phyloP scores from a whole-genome alignment of 2,888 invertebrate species.

The Formica aserva region DNA sequence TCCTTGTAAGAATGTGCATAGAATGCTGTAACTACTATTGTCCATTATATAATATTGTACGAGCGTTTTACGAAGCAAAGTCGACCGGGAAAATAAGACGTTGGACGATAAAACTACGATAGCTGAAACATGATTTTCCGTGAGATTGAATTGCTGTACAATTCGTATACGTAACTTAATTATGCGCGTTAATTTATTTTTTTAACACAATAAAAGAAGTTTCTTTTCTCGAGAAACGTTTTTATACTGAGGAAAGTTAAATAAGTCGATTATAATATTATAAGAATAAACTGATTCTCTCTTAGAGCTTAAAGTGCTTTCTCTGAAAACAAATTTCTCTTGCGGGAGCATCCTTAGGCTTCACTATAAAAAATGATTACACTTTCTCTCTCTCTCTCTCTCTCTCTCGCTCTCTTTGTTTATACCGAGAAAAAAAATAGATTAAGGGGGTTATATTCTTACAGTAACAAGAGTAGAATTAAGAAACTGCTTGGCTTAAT shows the following conservation, averaged over 20 bases:
- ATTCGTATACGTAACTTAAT: slow-evolving; percentile 2
- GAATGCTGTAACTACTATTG: not conserved
- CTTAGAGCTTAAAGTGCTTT: not conserved
- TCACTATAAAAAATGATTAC: not conserved
- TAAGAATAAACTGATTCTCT: slow-evolving; percentile 39
- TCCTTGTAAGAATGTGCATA: not conserved
- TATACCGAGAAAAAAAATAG: not conserved
- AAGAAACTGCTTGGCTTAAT: slow-evolving; percentile 15
- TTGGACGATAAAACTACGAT: not conserved
- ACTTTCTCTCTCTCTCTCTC: not conserved
- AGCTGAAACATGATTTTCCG: not conserved
- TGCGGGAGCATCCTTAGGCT: not conserved
- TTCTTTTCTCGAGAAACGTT: not conserved
- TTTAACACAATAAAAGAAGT: slow-evolving; percentile 1
- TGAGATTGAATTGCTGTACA: not conserved
- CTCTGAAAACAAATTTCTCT: slow-evolving; percentile 30
- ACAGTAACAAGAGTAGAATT: slow-evolving; percentile 42
- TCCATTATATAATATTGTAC: slow-evolving; percentile 6
- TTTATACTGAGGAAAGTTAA: slow-evolving; percentile 32
- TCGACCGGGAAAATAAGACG: slow-evolving; percentile 3
- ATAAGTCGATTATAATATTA: slow-evolving; percentile 35
- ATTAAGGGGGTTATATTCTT: slow-evolving; percentile 30
- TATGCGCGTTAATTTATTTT: not conserved
- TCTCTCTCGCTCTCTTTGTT: not conserved
- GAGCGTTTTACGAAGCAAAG: not conserved